Conservation (phyloP, 2,888 invertebrate species). For the Apotomis turbidana region DNA sequence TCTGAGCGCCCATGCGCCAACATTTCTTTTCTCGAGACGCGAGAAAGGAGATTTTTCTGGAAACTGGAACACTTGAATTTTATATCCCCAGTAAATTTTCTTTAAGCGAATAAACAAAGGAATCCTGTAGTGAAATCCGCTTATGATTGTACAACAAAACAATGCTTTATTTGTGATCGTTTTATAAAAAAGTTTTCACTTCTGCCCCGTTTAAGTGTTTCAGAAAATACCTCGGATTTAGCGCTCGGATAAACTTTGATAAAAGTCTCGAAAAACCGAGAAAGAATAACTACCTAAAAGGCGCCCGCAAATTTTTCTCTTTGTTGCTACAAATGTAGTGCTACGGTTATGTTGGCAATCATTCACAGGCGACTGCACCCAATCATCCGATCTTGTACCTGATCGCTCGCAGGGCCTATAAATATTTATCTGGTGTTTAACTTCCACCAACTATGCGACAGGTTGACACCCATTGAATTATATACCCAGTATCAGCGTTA, state of each 20-base stretch:
- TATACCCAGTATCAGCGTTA: slow-evolving; percentile 4
- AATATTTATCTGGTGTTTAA: slow-evolving; percentile 46
- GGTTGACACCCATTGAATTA: slow-evolving; percentile 26
- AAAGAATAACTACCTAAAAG: slow-evolving; percentile 9
- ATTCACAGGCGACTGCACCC: slow-evolving; percentile 52
- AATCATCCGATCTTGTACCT: slow-evolving; percentile 49
- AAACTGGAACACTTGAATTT: slow-evolving; percentile 20
- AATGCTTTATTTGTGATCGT: slow-evolving; percentile 7
- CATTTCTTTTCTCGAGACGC: background rate
- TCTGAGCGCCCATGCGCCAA: background rate
- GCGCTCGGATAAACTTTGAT: slow-evolving; percentile 9
- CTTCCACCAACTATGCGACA: slow-evolving; percentile 29
- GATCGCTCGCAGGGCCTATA: slow-evolving; percentile 40
- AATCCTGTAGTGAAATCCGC: slow-evolving; percentile 8
- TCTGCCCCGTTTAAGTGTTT: background rate
- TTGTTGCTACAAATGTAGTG: slow-evolving; percentile 39
- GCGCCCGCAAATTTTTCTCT: slow-evolving; percentile 6
- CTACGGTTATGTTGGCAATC: slow-evolving; percentile 44
- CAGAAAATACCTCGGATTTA: background rate
- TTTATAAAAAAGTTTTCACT: slow-evolving; percentile 6
- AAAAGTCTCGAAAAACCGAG: slow-evolving; percentile 4
- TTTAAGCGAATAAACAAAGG: slow-evolving; percentile 6
- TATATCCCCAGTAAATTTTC: slow-evolving; percentile 14
- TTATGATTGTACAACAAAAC: slow-evolving; percentile 2
- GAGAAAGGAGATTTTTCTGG: background rate